Conservation (phyloP, 1,140 invertebrate genomes). For the Panonychus citri region DNA sequence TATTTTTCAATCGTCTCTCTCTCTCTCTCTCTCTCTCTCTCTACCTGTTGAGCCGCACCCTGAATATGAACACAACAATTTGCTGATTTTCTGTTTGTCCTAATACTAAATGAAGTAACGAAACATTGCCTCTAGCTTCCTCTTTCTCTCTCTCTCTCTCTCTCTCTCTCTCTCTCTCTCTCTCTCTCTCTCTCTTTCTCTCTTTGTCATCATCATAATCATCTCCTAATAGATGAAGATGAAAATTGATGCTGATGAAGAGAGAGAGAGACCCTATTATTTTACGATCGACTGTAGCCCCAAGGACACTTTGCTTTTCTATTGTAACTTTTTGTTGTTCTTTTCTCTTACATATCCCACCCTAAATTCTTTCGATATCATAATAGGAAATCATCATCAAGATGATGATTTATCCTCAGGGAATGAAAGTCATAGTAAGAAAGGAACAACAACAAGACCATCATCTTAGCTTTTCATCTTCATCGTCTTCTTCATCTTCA, state of each 20-base stretch:
- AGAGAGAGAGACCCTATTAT: neutral
- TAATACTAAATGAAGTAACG: neutral
- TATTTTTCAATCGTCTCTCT: no score
- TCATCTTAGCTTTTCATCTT: no score
- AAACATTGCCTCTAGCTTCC: neutral
- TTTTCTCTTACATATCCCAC: no score
- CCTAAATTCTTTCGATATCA: no score
- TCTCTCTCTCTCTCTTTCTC: neutral
- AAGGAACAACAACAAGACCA: neutral
- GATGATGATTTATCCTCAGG: neutral
- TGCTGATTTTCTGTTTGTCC: neutral
- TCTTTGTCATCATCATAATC: neutral
- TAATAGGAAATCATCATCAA: neutral
- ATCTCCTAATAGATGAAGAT: neutral
- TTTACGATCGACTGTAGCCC: no score
- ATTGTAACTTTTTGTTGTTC: no score
- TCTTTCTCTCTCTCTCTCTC: neutral
- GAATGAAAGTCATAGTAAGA: conserved; percentile 5
- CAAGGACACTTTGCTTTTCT: no score
- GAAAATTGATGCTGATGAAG: neutral
- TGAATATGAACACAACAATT: neutral
- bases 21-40: no score
- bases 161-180: neutral
- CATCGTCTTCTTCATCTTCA: no score
- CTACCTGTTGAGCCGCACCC: neutral